phyloP scores from a whole-genome alignment of 2,113 vertebrate species.

The Bettongia penicillata region DNA sequence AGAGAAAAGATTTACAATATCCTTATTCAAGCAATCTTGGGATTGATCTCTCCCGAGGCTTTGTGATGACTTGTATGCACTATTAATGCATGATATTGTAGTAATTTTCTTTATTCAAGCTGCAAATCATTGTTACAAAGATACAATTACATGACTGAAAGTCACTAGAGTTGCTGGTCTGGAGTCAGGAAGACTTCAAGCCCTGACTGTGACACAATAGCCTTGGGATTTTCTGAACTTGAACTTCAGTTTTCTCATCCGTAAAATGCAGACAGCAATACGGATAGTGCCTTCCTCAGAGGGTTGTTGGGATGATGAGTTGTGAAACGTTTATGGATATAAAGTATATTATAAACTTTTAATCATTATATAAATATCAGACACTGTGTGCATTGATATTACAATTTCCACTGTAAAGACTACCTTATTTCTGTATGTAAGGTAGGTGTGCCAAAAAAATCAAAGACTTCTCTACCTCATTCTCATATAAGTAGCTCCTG shows the following conservation, averaged over 20 bases:
- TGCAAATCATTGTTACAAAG: neutral
- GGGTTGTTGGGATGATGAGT: neutral
- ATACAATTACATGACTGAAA: neutral
- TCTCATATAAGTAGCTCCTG: no score
- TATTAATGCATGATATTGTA: neutral
- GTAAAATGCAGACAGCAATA: neutral
- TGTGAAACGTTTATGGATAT: neutral
- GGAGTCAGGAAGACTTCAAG: neutral
- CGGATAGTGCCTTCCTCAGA: neutral
- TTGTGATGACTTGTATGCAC: no score
- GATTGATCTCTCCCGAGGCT: no score
- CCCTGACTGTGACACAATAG: neutral
- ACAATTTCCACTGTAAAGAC: no score
- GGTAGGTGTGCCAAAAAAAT: neutral
- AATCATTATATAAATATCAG: no score
- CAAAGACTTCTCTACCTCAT: neutral
- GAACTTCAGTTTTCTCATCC: neutral
- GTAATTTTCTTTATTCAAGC: neutral
- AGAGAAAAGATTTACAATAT: no score
- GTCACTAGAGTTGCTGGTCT: neutral
- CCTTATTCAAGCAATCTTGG: no score
- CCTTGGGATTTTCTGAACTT: neutral
- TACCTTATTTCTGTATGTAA: neutral
- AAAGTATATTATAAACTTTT: no score
- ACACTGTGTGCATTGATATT: no score